These are phyloP conservation scores for Liposcelis brunnea DNA, from an alignment of 2,888 invertebrate genomes.

Conservation along the genomic window DNA sequence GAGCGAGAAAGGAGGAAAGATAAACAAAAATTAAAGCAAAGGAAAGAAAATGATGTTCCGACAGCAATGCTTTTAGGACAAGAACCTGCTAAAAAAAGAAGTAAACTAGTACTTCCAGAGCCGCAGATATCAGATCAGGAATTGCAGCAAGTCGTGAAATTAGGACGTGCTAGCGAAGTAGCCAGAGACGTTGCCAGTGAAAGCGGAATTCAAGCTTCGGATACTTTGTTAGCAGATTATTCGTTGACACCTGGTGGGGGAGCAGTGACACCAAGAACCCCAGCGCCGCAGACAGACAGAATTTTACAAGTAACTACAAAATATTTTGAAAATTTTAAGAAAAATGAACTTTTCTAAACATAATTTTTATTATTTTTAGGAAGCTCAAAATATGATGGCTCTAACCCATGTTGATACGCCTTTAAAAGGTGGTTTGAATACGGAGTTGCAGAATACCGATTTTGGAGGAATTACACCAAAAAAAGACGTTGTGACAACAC, in stretches of 20 bases:
- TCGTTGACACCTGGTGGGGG: conserved; percentile 53
- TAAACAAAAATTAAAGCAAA: conserved; percentile 84
- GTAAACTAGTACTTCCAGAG: conserved; percentile 87
- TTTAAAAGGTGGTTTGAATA: conserved; percentile 87
- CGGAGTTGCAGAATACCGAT: conserved; percentile 77
- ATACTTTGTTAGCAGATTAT: conserved; percentile 81
- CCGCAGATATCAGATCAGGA: conserved; percentile 94
- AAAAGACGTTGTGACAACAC: conserved; percentile 53
- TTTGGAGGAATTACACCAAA: conserved; percentile 71
- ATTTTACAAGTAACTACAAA: conserved; percentile 32
- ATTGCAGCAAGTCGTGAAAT: conserved; percentile 77
- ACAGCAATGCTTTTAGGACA: conserved; percentile 71
- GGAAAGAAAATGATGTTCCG: conserved; percentile 92
- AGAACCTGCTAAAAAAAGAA: conserved; percentile 81
- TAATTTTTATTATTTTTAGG: conserved; percentile 39
- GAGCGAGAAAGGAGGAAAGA: conserved; percentile 77
- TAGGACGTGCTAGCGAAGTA: conserved; percentile 78
- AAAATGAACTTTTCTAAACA: not conserved
- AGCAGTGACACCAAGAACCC: conserved; percentile 60
- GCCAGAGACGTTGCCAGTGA: conserved; percentile 77
- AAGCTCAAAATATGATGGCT: conserved; percentile 98
- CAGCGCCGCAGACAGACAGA: conserved; percentile 65
- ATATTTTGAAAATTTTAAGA: too few species aligned
- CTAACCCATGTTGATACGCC: conserved; percentile 95
- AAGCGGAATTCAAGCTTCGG: conserved; percentile 54